A percentile compares a stretch with the other conserved stretches of the same genome.
Evolutionary conservation across 1,140 invertebrate species (phyloP).

Genomic region (Leptonema lineaticorne): DNA sequence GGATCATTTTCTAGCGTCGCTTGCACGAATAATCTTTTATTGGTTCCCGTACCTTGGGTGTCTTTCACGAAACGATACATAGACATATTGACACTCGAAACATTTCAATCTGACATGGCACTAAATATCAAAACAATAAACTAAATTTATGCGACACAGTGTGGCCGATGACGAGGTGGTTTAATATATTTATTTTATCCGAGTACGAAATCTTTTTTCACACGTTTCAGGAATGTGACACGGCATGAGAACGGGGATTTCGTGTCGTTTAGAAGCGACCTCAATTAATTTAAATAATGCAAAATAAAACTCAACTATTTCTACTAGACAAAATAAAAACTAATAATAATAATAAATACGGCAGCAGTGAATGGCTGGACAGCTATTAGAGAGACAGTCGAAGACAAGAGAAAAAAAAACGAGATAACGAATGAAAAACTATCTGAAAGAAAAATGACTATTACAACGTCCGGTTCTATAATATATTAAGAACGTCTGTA

Average conservation of each 20-base stretch:
- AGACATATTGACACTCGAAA: conserved; percentile 44
- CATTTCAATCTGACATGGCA: background rate
- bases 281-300: background rate
- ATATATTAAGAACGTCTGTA: no score
- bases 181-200: background rate
- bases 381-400: background rate
- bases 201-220: conserved; percentile 2
- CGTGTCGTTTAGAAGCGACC: background rate
- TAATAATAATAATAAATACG: no score
- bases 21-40: conserved; percentile 75
- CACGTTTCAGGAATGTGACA: background rate
- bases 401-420: background rate
- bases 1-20: conserved; percentile 69
- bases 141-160: background rate
- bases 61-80: conserved; percentile 76
- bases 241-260: background rate
- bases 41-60: conserved; percentile 51
- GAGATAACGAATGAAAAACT: background rate
- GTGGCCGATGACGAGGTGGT: background rate
- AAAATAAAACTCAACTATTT: background rate
- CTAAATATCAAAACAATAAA: background rate
- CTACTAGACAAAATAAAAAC: background rate
- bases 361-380: no score
- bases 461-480: no score
- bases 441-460: no score